Evolutionary conservation across 2,888 invertebrate genomes (phyloP), one percentile per base, ranked within the genome.

Genomic region (Oxycera nigricornis): DNA sequence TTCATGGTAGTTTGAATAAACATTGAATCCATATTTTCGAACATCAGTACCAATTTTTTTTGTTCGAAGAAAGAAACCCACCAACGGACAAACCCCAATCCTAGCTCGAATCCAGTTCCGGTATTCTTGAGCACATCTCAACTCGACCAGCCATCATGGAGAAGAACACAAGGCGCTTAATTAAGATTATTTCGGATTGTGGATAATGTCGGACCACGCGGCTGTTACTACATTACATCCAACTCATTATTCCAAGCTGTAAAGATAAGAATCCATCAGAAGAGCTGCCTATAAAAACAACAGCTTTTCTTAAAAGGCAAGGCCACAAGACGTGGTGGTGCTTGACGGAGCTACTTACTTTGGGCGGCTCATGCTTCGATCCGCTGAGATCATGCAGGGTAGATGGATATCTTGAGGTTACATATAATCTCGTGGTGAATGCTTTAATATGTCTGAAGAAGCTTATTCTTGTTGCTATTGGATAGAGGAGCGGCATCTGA

Each of bases 241-340:
- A 74, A 73, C 72, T 74, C 74, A 77, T 76, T 76, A 77, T 73
- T 59, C 61, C 17, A 72, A 73, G 68, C 65, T 73, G 72, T 76
- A 76, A 74, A 74, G 76, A 74, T 73, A 74, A 74, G 72, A 62
- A 75, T 75, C 77, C 75, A 75, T 74, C 74, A 73, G 73, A 39
- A 17, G 26, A 31, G 35, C 55, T 2, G 41, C 39, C 39, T 39
- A 11, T 41, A 65, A 7, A 20, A 39, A 28, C 7, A 41, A 30
- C 17, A 6, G 22, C 30, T 41, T 22, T n/a, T 14, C 14, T 7
- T 22, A 3, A 22, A 24, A 41, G 65, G 24, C 65, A 65, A 65
- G 65, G 65, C 65, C 65, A 30, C 39, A 39, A 65, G 39, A n/a
- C n/a, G n/a, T n/a, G n/a, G 20, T n/a, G 24, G 20, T 35, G 39